Evolutionary conservation across 2,797 vertebrate genomes (phyloP), one percentile per base, ranked within the genome.

Genomic region (Danio jaintianensis): DNA sequence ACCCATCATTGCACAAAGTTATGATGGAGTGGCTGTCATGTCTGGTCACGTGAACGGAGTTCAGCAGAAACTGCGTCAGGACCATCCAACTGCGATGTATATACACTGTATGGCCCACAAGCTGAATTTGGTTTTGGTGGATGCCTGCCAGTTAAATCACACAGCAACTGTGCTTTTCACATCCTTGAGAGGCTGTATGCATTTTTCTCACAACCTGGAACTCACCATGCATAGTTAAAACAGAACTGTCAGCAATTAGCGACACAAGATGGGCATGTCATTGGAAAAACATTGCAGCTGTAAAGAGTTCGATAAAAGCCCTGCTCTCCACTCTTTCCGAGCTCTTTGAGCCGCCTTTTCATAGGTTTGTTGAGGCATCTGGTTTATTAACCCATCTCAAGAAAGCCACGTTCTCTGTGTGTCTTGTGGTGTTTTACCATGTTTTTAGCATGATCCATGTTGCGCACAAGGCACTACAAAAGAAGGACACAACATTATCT

Each of bases 341-440:
- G 1, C 36, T 40, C 29, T 61, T 29, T 61, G 36, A 55, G 5
- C 9, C 2, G 2, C 69, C 69, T 40, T 56, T 55, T 20, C 15
- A 29, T 40, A 52, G 16, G 12, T 71, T 71, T 42, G 18, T 42
- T 53, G 69, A 71, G 18, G 36, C 69, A 53, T 71, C 48, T 0
- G n/a, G n/a, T n/a, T n/a, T n/a, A n/a, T n/a, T 69, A 52, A 47
- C 16, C n/a, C 42, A 70, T 38, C 45, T 63, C 45, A 61, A 47
- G 9, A 72, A 36, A 61, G 16, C 50, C 29, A 6, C 59, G 0
- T 72, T 79, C 78, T 79, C 58, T 72, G 47, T 79, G 22, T 58
- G 75, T 47, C 38, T 58, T 47, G 1, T 86, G 87, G 75, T n/a
- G n/a, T 82, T 86, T 89, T 81, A 29, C 43, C 18, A 9, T 48